Evolutionary conservation across 2,888 invertebrate genomes (phyloP).

Genomic region (Coelopa pilipes): DNA sequence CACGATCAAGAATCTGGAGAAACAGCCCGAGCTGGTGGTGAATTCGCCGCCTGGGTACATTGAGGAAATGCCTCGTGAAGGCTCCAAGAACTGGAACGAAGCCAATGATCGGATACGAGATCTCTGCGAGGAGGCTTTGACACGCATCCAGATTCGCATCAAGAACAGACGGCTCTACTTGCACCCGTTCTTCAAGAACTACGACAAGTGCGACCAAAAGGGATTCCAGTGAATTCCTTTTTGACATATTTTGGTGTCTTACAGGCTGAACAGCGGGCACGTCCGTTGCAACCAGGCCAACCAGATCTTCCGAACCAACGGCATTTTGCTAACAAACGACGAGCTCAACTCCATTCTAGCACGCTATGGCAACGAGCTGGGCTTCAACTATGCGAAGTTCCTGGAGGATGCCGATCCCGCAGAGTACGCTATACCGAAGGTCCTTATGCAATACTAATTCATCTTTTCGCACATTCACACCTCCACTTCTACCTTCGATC

Average conservation of each 20-base stretch:
- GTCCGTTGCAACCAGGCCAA: conserved; percentile 77
- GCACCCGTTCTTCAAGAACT: conserved; percentile 77
- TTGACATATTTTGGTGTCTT: too few species aligned
- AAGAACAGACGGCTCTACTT: conserved; percentile 73
- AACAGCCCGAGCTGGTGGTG: conserved; percentile 72
- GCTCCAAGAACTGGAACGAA: conserved; percentile 68
- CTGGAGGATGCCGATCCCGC: conserved; percentile 71
- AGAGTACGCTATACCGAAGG: conserved; percentile 60
- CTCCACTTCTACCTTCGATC: conserved; percentile 12
- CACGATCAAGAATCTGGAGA: conserved; percentile 75
- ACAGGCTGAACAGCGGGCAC: conserved; percentile 77
- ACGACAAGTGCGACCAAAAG: conserved; percentile 71
- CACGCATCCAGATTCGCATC: conserved; percentile 73
- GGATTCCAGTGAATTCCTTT: conserved; percentile 5
- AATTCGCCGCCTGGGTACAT: conserved; percentile 71
- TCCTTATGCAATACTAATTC: neutral
- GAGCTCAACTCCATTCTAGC: conserved; percentile 77
- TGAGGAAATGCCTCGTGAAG: conserved; percentile 67
- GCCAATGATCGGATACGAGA: conserved; percentile 65
- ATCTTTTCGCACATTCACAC: conserved; percentile 38
- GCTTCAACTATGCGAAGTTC: conserved; percentile 79
- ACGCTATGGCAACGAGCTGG: conserved; percentile 78
- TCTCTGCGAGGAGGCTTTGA: conserved; percentile 72
- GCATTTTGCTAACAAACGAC: conserved; percentile 74
- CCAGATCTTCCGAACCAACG: conserved; percentile 76